These are phyloP conservation scores for Nephila pilipes DNA, from an alignment of 1,140 invertebrate genomes.

Conservation along the genomic window DNA sequence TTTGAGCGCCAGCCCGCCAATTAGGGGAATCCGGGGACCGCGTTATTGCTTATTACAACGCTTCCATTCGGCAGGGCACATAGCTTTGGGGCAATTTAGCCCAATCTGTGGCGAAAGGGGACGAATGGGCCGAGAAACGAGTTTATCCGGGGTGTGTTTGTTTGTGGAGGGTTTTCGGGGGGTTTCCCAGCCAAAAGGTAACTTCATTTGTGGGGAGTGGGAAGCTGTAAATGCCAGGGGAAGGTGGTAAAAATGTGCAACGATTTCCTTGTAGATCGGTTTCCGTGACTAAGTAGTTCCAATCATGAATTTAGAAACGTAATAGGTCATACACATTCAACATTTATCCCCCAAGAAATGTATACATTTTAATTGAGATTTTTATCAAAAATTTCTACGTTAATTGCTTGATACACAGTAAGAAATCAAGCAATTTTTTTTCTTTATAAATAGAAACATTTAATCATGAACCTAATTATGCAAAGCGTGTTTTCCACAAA, in stretches of 20 bases:
- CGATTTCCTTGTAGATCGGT: not conserved
- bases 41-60: constrained; percentile 73
- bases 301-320: too few relatives aligned
- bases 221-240: constrained; percentile 69
- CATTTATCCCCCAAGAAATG: too few relatives aligned
- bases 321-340: too few relatives aligned
- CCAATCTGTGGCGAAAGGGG: constrained; percentile 48
- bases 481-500: too few relatives aligned
- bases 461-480: too few relatives aligned
- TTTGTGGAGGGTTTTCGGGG: constrained; percentile 46
- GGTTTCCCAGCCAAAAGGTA: constrained; percentile 39
- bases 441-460: too few relatives aligned
- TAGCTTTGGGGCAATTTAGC: constrained; percentile 76
- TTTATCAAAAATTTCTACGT: too few relatives aligned
- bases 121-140: constrained; percentile 54
- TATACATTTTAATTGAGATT: too few relatives aligned
- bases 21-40: constrained; percentile 54
- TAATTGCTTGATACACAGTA: too few relatives aligned
- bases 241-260: not conserved
- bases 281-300: too few relatives aligned
- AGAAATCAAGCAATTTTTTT: too few relatives aligned
- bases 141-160: constrained; percentile 65
- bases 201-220: constrained; percentile 66
- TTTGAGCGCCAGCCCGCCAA: constrained; percentile 59
- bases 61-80: not conserved